phyloP scores from a whole-genome alignment of 2,797 vertebrate species.

The Balearica regulorum region DNA sequence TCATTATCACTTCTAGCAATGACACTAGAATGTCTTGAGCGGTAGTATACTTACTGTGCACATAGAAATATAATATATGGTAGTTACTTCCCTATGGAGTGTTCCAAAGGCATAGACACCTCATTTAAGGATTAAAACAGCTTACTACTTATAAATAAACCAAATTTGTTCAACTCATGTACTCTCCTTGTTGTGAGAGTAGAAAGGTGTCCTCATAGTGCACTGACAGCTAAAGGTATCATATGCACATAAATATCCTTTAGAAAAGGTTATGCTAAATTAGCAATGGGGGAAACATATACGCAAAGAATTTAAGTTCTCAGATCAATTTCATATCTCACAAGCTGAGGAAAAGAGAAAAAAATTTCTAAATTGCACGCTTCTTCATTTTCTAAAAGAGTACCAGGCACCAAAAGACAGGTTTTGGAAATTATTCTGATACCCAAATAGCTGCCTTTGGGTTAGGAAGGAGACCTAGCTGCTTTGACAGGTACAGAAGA shows the following conservation, averaged over 20 bases:
- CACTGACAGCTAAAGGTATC: neutral
- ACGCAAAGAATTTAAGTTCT: neutral
- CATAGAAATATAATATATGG: neutral
- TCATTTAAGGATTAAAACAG: neutral
- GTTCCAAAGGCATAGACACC: neutral
- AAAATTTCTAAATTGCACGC: neutral
- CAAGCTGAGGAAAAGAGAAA: neutral
- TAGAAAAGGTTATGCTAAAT: neutral
- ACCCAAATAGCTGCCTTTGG: neutral
- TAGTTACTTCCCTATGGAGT: neutral
- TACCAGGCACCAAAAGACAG: neutral
- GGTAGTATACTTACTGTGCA: neutral
- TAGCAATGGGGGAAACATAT: neutral
- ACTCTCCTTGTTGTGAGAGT: neutral
- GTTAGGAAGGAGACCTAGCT: neutral
- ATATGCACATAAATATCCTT: neutral
- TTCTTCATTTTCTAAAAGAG: neutral
- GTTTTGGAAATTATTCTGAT: neutral
- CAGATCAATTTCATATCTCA: neutral
- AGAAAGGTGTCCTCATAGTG: neutral
- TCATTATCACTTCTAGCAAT: neutral
- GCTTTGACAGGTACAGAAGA: neutral
- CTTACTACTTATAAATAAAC: neutral
- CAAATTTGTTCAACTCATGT: neutral
- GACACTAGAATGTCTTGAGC: neutral